A percentile compares a stretch with the other conserved stretches of the same genome.
phyloP scores from a whole-genome alignment of 2,113 vertebrate species.

The Heterotilapia buettikoferi region DNA sequence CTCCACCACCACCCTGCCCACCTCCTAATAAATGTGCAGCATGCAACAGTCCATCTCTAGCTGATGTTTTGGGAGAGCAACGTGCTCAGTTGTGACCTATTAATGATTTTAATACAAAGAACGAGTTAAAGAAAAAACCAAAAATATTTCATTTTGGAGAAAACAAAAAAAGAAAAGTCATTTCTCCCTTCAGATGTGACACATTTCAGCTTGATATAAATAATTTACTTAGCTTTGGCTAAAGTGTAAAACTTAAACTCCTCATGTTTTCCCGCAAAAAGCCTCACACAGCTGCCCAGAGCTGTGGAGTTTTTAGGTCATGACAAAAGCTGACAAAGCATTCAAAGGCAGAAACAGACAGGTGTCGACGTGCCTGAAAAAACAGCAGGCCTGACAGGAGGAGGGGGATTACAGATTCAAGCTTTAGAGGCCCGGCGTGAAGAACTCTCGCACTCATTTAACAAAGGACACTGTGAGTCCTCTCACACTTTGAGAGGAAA shows the following conservation, averaged over 20 bases:
- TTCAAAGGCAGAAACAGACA: background rate
- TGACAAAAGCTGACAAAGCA: background rate
- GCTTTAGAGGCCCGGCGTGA: background rate
- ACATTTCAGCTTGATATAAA: background rate
- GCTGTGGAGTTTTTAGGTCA: background rate
- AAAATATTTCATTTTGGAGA: background rate
- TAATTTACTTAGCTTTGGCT: background rate
- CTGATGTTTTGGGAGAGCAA: background rate
- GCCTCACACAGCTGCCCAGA: background rate
- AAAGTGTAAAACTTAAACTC: background rate
- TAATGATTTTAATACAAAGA: background rate
- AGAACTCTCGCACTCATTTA: background rate
- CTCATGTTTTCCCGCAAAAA: background rate
- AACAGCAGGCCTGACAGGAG: background rate
- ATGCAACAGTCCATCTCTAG: background rate
- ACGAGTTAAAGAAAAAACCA: accelerated
- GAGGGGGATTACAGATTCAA: background rate
- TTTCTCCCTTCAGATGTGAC: background rate
- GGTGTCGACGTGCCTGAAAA: background rate
- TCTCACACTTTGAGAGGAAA: background rate
- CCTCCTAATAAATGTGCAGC: background rate
- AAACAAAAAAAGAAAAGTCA: accelerated
- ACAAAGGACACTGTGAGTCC: background rate
- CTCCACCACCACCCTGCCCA: background rate
- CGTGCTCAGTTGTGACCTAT: background rate